Conservation (phyloP, 2,888 invertebrate species). For the Pogonocherus hispidulus region DNA sequence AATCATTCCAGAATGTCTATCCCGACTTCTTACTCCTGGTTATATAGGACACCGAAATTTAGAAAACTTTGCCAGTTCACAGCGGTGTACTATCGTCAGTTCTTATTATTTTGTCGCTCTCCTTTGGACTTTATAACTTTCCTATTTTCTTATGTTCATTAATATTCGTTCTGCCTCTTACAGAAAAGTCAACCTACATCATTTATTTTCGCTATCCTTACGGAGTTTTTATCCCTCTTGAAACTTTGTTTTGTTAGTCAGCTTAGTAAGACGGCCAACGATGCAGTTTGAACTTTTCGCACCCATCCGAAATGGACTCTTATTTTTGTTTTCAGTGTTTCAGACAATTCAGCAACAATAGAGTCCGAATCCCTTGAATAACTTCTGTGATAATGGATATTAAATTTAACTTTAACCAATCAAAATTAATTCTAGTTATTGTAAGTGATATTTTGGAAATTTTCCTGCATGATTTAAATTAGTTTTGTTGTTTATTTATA, state of each 20-base stretch:
- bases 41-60: constrained; percentile 17
- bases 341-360: no score
- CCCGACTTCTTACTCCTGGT: constrained; percentile 6
- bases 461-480: no score
- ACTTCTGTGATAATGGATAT: no score
- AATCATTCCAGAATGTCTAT: constrained; percentile 8
- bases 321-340: constrained; percentile 2
- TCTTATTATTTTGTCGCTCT: constrained; percentile 29
- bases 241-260: constrained; percentile 20
- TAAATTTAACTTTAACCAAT: no score
- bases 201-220: constrained; percentile 34
- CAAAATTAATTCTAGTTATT: no score
- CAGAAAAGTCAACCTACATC: constrained; percentile 35
- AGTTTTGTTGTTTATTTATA: no score
- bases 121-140: constrained; percentile 28
- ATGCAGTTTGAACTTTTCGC: constrained; percentile 18
- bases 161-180: constrained; percentile 38
- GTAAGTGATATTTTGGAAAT: no score
- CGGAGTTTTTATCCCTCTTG: constrained; percentile 23
- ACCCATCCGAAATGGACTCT: constrained; percentile 2
- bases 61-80: constrained; percentile 17
- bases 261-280: not conserved
- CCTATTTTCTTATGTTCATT: constrained; percentile 32
- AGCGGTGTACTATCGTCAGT: constrained; percentile 12
- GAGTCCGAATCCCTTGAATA: no score